These are phyloP conservation scores for Caenorhabditis auriculariae DNA, from an alignment of 2,888 invertebrate genomes.

Conservation along the genomic window DNA sequence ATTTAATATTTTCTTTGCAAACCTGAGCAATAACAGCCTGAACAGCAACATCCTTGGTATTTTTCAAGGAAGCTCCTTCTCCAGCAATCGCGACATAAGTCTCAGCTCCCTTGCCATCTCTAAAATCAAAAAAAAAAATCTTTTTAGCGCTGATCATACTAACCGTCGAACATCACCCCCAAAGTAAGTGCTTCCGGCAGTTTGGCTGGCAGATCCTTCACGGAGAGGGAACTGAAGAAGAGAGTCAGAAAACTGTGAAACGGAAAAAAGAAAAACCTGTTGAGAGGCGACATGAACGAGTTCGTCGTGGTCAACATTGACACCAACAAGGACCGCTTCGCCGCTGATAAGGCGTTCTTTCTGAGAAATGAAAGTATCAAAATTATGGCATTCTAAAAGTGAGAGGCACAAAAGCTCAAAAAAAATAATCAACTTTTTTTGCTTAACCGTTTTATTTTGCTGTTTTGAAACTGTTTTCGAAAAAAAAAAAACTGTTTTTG, in stretches of 20 bases:
- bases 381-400: background rate
- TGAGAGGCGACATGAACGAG: conserved; percentile 69
- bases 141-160: background rate
- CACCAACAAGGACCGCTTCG: conserved; percentile 79
- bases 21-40: conserved; percentile 50
- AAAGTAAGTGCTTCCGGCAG: conserved; percentile 37
- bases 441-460: too few relatives aligned
- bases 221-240: conserved; percentile 46
- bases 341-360: conserved; percentile 21
- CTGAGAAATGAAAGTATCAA: conserved; percentile 20
- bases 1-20: too few relatives aligned
- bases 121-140: conserved; percentile 5
- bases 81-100: conserved; percentile 57
- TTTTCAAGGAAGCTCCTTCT: conserved; percentile 45
- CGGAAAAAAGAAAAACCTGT: background rate
- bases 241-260: background rate
- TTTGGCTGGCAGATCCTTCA: conserved; percentile 37
- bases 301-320: conserved; percentile 75
- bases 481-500: too few relatives aligned
- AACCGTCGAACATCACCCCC: conserved; percentile 46
- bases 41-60: conserved; percentile 48
- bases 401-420: too few relatives aligned
- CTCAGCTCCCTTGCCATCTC: conserved; percentile 14
- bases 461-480: too few relatives aligned
- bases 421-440: too few relatives aligned